Evolutionary conservation across 2,888 invertebrate species (phyloP).

Genomic region (Brachyptera putata): DNA sequence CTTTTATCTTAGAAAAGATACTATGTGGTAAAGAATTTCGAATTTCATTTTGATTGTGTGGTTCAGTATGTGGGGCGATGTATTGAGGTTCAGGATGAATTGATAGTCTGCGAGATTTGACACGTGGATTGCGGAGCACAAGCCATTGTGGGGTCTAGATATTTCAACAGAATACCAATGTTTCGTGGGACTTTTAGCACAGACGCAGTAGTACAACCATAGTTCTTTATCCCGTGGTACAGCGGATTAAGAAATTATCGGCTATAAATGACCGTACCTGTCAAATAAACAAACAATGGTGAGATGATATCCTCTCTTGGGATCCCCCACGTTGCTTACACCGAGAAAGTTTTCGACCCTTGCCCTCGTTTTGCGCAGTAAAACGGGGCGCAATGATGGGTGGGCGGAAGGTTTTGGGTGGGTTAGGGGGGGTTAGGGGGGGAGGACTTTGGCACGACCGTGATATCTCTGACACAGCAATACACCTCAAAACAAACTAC

Average conservation of each 20-base stretch:
- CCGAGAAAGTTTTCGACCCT: conserved; percentile 26
- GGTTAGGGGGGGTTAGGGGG: background rate
- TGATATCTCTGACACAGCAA: conserved; percentile 12
- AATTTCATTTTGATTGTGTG: too few relatives aligned
- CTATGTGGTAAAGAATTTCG: too few relatives aligned
- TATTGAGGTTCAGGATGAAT: too few relatives aligned
- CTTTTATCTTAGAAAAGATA: too few relatives aligned
- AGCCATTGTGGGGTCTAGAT: too few relatives aligned
- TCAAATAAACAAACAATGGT: background rate
- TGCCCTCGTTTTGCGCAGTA: conserved; percentile 15
- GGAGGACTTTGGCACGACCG: conserved; percentile 4
- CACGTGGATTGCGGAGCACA: too few relatives aligned
- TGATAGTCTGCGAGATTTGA: too few relatives aligned
- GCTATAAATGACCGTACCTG: background rate
- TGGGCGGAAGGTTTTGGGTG: background rate
- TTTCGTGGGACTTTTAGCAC: too few relatives aligned
- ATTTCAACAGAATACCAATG: too few relatives aligned
- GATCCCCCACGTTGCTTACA: conserved; percentile 25
- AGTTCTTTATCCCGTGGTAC: too few relatives aligned
- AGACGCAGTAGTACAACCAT: too few relatives aligned
- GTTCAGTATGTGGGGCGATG: too few relatives aligned
- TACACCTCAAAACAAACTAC: conserved; percentile 18
- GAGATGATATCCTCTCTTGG: background rate
- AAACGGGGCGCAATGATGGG: background rate
- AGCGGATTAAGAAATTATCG: background rate